A percentile compares a stretch with the other conserved stretches of the same genome.
These are phyloP conservation scores for Mystacides longicornis DNA, from an alignment of 2,888 invertebrate genomes.

Conservation along the genomic window DNA sequence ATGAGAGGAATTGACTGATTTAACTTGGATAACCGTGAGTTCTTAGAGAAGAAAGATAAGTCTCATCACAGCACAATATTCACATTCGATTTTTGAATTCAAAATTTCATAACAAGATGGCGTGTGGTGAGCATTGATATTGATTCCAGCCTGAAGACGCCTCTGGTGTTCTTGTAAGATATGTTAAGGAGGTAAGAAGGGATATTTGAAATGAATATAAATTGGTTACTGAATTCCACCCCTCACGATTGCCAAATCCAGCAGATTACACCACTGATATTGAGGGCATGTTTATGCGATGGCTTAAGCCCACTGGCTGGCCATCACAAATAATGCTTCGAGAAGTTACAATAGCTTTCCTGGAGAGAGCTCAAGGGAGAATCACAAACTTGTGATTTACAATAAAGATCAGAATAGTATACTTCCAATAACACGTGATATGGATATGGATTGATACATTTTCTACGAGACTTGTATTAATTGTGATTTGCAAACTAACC, in stretches of 20 bases:
- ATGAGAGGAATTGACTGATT: too few species aligned
- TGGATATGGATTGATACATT: too few species aligned
- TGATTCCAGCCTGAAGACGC: neutral
- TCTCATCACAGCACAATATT: too few species aligned
- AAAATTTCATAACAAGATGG: too few species aligned
- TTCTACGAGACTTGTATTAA: too few species aligned
- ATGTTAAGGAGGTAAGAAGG: neutral
- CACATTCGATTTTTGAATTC: too few species aligned
- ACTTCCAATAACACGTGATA: too few species aligned
- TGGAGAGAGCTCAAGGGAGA: constrained; percentile 31
- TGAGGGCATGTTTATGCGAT: constrained; percentile 30
- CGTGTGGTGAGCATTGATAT: too few species aligned
- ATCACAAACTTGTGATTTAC: neutral
- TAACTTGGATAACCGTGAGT: too few species aligned
- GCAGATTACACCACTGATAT: constrained; percentile 51
- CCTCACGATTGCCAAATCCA: constrained; percentile 50
- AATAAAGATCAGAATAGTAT: neutral
- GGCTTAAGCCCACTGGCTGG: constrained; percentile 23
- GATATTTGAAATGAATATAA: constrained; percentile 26
- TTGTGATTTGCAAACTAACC: too few species aligned
- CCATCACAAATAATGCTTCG: constrained; percentile 24
- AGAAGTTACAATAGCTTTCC: constrained; percentile 11
- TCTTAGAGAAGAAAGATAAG: too few species aligned
- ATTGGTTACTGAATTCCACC: constrained; percentile 35
- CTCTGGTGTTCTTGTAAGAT: neutral